Evolutionary conservation across 2,113 vertebrate genomes (phyloP).

Genomic region (Alethe diademata): DNA sequence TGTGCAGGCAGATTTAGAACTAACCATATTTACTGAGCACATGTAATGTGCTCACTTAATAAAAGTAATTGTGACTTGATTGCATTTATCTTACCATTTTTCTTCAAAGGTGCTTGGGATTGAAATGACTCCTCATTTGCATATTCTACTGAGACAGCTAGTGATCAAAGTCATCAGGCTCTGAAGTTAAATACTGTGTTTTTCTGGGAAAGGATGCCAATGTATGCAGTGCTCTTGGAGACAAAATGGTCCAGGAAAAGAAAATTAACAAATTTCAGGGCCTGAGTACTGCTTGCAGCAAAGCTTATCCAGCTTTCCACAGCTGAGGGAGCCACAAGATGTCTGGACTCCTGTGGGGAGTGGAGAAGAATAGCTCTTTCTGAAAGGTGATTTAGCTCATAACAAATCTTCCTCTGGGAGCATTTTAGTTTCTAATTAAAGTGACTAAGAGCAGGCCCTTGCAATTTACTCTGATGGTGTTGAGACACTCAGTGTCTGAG

Average conservation of each 20-base stretch:
- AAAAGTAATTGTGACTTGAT: constrained; percentile 47
- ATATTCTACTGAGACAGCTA: constrained; percentile 62
- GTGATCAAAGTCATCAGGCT: constrained; percentile 57
- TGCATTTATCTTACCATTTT: constrained; percentile 56
- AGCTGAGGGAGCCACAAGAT: not conserved
- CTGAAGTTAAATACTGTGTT: constrained; percentile 54
- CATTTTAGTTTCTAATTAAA: not conserved
- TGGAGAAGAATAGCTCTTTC: not conserved
- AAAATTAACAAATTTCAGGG: not conserved
- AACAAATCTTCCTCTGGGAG: not conserved
- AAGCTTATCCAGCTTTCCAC: not conserved
- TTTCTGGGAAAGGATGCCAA: constrained; percentile 59
- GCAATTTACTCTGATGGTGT: not conserved
- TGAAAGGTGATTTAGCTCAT: not conserved
- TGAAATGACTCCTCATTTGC: constrained; percentile 56
- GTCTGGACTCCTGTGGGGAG: not conserved
- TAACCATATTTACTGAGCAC: not conserved
- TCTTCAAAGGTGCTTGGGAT: constrained; percentile 55
- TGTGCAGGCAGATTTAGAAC: not conserved
- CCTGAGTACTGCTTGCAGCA: not conserved
- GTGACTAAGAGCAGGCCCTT: not conserved
- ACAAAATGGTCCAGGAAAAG: constrained; percentile 48
- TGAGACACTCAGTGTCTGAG: not conserved
- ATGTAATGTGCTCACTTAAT: constrained; percentile 11
- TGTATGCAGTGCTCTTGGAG: constrained; percentile 39